Base-by-base conservation (phyloP, 1,140 invertebrate species). In the Lucilia sericata region DNA sequence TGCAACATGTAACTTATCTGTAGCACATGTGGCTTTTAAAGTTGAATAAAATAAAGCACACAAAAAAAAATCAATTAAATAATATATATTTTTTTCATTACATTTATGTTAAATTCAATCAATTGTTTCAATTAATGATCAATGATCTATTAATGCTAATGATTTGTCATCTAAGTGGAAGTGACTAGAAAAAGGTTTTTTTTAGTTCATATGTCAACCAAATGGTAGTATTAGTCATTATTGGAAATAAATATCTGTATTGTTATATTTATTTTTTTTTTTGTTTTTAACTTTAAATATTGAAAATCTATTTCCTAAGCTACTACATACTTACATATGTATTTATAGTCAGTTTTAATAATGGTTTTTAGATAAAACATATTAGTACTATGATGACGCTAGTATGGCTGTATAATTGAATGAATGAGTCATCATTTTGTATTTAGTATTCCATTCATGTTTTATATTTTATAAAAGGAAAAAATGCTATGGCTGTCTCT, bases 31-130 rank as follows among this genome's bases (percentile, higher is more conserved):
- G n/a, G 70, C 13, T 19, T 42, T 82, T 30, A 30, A 30, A 30
- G 25, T 30, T 30, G 25, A 30, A 30, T 30, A 30, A 82, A 17
- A 36, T 30, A 17, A n/a, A 83, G 13, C 5, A 30, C 13, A 47
- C 36, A 42, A 83, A 76, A 76, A 47, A 3, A 80, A 80, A 80
- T 80, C 76, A 80, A 80, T 80, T 80, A 80, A 80, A 51, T 42
- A 42, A 42, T 42, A 49, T 80, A 51, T 49, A 25, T 14, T 60
- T n/a, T 60, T 17, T 60, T 60, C 55, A 7, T n/a, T 60, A 60
- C 14, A 14, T 17, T 60, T 60, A 60, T 60, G 17, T 21, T 25
- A 21, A 12, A 19, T 19, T 70, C 19, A 21, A 70, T 70, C 65
- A 70, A 25, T 21, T 70, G 21, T 70, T 19, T 10, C 19, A 70